A percentile compares a stretch with the other conserved stretches of the same genome.
Conservation (phyloP, 1,140 invertebrate species). For the Campodea augens region DNA sequence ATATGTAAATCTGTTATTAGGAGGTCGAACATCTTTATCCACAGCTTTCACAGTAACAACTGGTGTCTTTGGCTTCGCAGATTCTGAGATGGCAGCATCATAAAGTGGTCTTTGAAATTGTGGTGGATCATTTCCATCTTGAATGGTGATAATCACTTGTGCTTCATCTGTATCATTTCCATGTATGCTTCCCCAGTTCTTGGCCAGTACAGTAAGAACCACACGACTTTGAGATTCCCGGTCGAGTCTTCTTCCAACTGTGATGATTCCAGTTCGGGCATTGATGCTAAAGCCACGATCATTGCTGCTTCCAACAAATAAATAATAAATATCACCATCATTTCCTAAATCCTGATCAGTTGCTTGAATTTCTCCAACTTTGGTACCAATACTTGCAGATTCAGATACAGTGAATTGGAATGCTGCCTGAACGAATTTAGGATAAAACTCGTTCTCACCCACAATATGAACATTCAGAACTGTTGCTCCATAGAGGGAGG, state of each 20-base stretch:
- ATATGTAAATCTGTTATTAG: slow-evolving; percentile 83
- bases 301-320: slow-evolving; percentile 82
- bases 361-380: slow-evolving; percentile 68
- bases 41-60: slow-evolving; percentile 63
- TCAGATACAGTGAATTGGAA: slow-evolving; percentile 90
- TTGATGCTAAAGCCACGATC: slow-evolving; percentile 78
- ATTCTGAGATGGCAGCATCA: slow-evolving; percentile 56
- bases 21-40: slow-evolving; percentile 75
- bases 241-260: slow-evolving; percentile 61
- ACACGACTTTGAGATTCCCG: slow-evolving; percentile 78
- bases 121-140: slow-evolving; percentile 89
- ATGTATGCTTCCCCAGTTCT: slow-evolving; percentile 76
- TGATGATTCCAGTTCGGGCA: slow-evolving; percentile 60
- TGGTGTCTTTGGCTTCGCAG: slow-evolving; percentile 43
- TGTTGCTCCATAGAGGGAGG: slow-evolving; percentile 51
- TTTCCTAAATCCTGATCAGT: slow-evolving; percentile 79
- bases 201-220: slow-evolving; percentile 78
- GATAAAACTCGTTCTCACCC: slow-evolving; percentile 82
- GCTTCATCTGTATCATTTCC: slow-evolving; percentile 91
- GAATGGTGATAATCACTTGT: slow-evolving; percentile 76
- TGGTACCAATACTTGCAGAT: slow-evolving; percentile 66
- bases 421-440: slow-evolving; percentile 72
- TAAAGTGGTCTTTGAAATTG: slow-evolving; percentile 63
- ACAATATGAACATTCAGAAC: slow-evolving; percentile 56
- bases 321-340: slow-evolving; percentile 78